These are phyloP conservation scores for Bagarius yarrelli DNA, from an alignment of 2,113 vertebrate genomes.

Conservation along the genomic window DNA sequence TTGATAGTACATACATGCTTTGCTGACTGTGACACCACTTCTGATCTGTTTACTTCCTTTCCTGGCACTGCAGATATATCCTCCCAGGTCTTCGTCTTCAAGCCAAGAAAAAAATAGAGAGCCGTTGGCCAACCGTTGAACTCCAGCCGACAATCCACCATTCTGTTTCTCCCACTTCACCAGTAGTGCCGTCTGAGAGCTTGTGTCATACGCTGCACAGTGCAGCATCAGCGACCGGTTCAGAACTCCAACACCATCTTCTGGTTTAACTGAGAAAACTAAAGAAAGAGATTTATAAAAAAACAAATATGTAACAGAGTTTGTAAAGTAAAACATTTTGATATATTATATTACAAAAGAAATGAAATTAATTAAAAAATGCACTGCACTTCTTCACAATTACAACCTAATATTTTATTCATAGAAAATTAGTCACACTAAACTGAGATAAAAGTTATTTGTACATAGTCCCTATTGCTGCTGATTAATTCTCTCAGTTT, in stretches of 20 bases:
- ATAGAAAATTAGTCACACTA: neutral
- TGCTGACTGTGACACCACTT: slow-evolving; percentile 43
- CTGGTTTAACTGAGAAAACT: slow-evolving; percentile 50
- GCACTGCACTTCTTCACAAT: too few relatives aligned
- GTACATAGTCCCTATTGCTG: neutral
- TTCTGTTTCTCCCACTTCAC: slow-evolving; percentile 52
- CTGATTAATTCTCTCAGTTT: neutral
- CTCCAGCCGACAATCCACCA: slow-evolving; percentile 25
- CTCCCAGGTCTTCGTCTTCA: slow-evolving; percentile 52
- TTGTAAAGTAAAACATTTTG: too few relatives aligned
- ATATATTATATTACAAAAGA: too few relatives aligned
- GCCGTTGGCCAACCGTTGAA: slow-evolving; percentile 51
- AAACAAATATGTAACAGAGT: neutral
- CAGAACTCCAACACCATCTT: slow-evolving; percentile 49
- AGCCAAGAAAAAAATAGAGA: slow-evolving; percentile 56
- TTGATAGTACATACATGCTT: slow-evolving; percentile 51
- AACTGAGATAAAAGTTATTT: neutral
- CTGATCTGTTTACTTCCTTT: slow-evolving; percentile 47
- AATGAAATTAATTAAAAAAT: too few relatives aligned
- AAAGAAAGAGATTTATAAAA: neutral
- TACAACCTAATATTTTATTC: neutral
- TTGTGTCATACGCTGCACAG: slow-evolving; percentile 53
- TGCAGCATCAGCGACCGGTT: slow-evolving; percentile 49
- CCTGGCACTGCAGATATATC: slow-evolving; percentile 52
- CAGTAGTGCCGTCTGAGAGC: slow-evolving; percentile 19